Conservation (phyloP, 2,113 vertebrate species). For the Oncorhynchus masou region DNA sequence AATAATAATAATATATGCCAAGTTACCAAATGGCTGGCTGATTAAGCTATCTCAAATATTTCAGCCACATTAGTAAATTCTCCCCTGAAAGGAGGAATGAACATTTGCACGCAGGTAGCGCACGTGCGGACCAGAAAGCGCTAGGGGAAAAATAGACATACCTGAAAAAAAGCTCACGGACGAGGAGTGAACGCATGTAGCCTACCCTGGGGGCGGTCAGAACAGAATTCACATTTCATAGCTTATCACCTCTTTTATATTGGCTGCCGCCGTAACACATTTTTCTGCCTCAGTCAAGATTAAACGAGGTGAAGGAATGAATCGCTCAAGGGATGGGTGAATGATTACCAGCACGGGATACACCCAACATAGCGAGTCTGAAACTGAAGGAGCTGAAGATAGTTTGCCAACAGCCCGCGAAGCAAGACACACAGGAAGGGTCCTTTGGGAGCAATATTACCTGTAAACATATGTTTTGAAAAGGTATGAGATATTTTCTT, state of each 20-base stretch:
- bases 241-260: not conserved
- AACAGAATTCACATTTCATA: not conserved
- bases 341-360: constrained; percentile 52
- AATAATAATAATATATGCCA: too few relatives aligned
- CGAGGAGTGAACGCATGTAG: too few relatives aligned
- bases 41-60: too few relatives aligned
- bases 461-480: constrained; percentile 4
- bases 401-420: constrained; percentile 5
- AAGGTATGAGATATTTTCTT: not conserved
- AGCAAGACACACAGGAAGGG: not conserved
- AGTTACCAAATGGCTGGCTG: too few relatives aligned
- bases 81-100: too few relatives aligned
- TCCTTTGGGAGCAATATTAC: not conserved
- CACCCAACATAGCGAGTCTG: constrained; percentile 29
- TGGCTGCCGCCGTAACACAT: constrained; percentile 5
- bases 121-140: too few relatives aligned
- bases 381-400: constrained; percentile 21
- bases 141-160: too few relatives aligned
- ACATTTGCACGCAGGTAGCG: too few relatives aligned
- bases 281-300: constrained; percentile 48
- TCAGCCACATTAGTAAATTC: too few relatives aligned
- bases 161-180: too few relatives aligned
- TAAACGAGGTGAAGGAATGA: constrained; percentile 41
- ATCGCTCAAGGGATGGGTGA: constrained; percentile 43
- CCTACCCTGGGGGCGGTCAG: too few relatives aligned